Evolutionary conservation across 2,113 vertebrate genomes (phyloP).

Genomic region (Gorsachius goisagi): DNA sequence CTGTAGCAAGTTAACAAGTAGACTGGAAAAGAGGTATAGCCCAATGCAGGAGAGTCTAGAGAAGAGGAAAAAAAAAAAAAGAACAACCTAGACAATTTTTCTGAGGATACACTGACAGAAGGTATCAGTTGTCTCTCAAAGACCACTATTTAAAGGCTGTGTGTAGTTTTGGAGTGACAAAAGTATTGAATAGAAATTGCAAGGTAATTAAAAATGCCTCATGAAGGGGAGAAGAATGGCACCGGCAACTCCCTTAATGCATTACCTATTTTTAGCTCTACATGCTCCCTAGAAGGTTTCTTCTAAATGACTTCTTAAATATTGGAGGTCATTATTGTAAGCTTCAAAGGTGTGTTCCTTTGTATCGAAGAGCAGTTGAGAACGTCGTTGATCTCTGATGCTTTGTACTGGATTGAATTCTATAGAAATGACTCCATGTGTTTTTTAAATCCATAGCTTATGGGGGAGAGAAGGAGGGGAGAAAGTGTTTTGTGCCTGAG

Average conservation of each 20-base stretch:
- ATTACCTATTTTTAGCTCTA: background rate
- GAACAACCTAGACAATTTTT: slow-evolving; percentile 1
- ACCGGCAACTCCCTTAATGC: background rate
- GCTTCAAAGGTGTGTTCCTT: background rate
- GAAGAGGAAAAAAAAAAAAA: background rate
- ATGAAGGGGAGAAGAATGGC: background rate
- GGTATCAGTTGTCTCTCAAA: slow-evolving; percentile 18
- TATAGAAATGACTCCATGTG: background rate
- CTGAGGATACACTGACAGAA: slow-evolving; percentile 33
- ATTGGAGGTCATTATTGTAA: background rate
- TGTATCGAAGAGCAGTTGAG: background rate
- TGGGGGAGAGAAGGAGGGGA: background rate
- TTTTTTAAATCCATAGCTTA: background rate
- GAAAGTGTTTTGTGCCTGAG: background rate
- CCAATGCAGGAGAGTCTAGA: slow-evolving; percentile 25
- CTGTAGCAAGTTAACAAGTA: slow-evolving; percentile 25
- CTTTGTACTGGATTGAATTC: background rate
- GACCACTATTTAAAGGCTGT: background rate
- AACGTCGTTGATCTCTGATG: background rate
- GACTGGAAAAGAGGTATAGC: slow-evolving; percentile 30
- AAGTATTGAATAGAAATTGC: background rate
- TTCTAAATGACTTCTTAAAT: background rate
- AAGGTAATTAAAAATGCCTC: background rate
- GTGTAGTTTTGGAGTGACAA: background rate
- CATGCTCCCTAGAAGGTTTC: rapidly evolving